Conservation (phyloP, 2,113 vertebrate genomes). For the Paratilapia polleni region DNA sequence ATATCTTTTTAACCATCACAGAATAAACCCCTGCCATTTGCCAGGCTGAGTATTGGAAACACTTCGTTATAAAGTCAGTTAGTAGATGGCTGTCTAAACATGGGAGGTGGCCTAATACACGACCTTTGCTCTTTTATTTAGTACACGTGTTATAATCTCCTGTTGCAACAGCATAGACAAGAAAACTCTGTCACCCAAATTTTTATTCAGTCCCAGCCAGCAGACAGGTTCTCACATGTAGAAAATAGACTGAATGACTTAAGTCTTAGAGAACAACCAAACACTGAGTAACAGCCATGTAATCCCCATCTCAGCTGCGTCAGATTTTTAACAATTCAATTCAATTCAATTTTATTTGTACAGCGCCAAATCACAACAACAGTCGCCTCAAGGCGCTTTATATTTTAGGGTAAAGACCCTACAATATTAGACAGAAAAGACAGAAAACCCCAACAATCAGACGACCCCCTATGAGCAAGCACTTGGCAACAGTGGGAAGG, state of each 20-base stretch:
- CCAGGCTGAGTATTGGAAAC: background rate
- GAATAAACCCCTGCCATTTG: fast-evolving
- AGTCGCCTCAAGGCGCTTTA: too few species aligned
- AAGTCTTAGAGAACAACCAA: background rate
- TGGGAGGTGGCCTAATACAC: fast-evolving
- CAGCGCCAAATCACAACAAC: too few species aligned
- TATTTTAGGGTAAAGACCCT: too few species aligned
- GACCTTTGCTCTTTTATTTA: background rate
- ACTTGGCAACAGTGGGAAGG: too few species aligned
- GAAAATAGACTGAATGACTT: fast-evolving
- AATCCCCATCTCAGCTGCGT: too few species aligned
- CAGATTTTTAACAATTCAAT: too few species aligned
- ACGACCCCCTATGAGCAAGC: too few species aligned
- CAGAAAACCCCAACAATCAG: too few species aligned
- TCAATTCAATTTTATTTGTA: too few species aligned
- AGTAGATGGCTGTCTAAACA: background rate
- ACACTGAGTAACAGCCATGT: background rate
- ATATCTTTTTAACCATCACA: background rate
- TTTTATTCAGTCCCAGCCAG: background rate
- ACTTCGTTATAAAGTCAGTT: fast-evolving
- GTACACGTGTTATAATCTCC: background rate
- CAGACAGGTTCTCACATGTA: background rate
- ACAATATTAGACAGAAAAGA: too few species aligned
- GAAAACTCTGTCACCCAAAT: background rate
- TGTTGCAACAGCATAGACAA: background rate